Conservation (phyloP, 2,888 invertebrate species). For the Listrodromus nycthemerus region DNA sequence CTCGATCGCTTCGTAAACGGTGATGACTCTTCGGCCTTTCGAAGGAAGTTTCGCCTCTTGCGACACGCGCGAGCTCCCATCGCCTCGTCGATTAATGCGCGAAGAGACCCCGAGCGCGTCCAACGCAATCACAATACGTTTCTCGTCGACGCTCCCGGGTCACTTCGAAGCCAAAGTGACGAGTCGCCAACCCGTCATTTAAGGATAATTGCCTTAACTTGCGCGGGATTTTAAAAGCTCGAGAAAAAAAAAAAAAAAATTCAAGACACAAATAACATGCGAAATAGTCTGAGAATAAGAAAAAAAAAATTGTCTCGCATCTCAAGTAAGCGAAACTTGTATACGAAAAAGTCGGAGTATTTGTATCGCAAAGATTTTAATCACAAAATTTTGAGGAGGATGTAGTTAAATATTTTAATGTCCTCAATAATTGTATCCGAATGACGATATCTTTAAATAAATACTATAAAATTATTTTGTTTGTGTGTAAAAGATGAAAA, state of each 20-base stretch:
- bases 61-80: slow-evolving; percentile 31
- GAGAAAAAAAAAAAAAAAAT: slow-evolving; percentile 18
- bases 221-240: not conserved
- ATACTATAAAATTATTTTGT: no score
- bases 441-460: no score
- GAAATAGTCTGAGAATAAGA: not conserved
- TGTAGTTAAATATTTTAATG: no score
- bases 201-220: slow-evolving; percentile 45
- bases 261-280: not conserved
- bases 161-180: slow-evolving; percentile 21
- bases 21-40: slow-evolving; percentile 18
- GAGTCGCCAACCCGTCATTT: slow-evolving; percentile 39
- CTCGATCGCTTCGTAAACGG: not conserved
- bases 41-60: slow-evolving; percentile 29
- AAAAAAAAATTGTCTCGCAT: no score
- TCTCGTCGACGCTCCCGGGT: slow-evolving; percentile 23
- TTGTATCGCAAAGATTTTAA: no score
- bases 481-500: no score
- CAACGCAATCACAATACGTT: slow-evolving; percentile 48
- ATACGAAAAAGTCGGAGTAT: no score
- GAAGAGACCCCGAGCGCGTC: slow-evolving; percentile 32
- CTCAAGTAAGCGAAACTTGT: no score
- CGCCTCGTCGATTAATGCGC: slow-evolving; percentile 37
- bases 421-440: no score
- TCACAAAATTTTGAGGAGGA: no score